Conservation (phyloP, 2,888 invertebrate species). For the Callosobruchus maculatus region DNA sequence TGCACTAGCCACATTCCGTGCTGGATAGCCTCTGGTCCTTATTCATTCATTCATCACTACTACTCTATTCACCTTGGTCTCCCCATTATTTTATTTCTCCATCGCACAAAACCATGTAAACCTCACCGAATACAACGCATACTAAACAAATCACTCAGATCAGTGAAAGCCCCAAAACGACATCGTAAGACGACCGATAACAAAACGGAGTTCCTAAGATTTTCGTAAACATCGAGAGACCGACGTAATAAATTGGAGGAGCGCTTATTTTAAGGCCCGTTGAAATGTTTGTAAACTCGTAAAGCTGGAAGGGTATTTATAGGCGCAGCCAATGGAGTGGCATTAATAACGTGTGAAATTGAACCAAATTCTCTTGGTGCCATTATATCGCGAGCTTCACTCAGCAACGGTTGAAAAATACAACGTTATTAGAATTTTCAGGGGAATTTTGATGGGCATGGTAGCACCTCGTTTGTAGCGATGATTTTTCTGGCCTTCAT, state of each 20-base stretch:
- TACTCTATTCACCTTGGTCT: too few relatives aligned
- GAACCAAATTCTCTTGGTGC: background rate
- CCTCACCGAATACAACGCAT: background rate
- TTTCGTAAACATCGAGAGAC: background rate
- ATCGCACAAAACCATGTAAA: background rate
- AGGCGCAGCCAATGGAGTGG: constrained; percentile 12
- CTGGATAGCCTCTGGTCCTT: too few relatives aligned
- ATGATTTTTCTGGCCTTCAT: too few relatives aligned
- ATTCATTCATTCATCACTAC: too few relatives aligned
- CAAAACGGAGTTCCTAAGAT: background rate
- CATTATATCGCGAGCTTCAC: background rate
- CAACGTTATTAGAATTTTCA: background rate
- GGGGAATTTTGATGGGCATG: background rate
- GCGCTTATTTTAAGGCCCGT: constrained; percentile 4
- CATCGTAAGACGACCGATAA: background rate
- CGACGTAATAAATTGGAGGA: background rate
- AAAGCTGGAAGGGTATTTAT: constrained; percentile 21
- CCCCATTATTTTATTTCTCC: background rate
- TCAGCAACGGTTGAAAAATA: background rate
- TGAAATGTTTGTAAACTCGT: constrained; percentile 18
- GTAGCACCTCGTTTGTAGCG: too few relatives aligned
- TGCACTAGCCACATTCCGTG: too few relatives aligned
- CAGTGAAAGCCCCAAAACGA: background rate
- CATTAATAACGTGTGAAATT: constrained; percentile 28
- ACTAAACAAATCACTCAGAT: background rate